These are phyloP conservation scores for Pyrgilauda ruficollis DNA, from an alignment of 2,113 vertebrate genomes.

Conservation along the genomic window DNA sequence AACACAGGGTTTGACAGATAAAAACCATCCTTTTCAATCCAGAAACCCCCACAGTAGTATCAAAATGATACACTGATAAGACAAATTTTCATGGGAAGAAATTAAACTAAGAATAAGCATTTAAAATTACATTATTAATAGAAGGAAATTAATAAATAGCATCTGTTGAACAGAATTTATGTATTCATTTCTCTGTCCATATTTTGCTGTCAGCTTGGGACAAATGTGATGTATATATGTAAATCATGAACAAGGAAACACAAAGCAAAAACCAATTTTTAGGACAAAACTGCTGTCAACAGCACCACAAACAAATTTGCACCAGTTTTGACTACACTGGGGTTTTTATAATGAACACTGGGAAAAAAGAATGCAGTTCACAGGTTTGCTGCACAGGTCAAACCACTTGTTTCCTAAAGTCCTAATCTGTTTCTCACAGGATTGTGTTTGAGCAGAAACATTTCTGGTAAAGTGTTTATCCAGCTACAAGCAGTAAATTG, in stretches of 20 bases:
- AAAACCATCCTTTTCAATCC: background rate
- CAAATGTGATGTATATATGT: background rate
- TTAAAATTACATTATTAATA: background rate
- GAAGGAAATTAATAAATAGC: background rate
- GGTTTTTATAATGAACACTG: background rate
- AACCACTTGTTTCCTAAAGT: background rate
- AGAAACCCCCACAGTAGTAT: background rate
- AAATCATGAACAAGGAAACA: background rate
- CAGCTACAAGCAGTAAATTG: background rate
- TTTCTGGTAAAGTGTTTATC: background rate
- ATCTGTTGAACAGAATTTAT: background rate
- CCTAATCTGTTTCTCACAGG: background rate
- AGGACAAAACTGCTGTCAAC: background rate
- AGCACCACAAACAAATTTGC: background rate
- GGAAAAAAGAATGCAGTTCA: background rate
- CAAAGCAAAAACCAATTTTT: background rate
- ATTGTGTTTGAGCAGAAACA: background rate
- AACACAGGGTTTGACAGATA: background rate
- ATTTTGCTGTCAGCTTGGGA: background rate
- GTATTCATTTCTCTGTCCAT: background rate
- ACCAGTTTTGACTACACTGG: background rate
- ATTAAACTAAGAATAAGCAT: background rate
- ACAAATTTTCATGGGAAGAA: background rate
- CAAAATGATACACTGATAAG: background rate
- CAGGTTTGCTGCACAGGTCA: background rate